Percentiles rank a stretch among this genome's conserved stretches.
Conservation (phyloP, 2,113 vertebrate species). For the Hydrochoerus hydrochaeris region DNA sequence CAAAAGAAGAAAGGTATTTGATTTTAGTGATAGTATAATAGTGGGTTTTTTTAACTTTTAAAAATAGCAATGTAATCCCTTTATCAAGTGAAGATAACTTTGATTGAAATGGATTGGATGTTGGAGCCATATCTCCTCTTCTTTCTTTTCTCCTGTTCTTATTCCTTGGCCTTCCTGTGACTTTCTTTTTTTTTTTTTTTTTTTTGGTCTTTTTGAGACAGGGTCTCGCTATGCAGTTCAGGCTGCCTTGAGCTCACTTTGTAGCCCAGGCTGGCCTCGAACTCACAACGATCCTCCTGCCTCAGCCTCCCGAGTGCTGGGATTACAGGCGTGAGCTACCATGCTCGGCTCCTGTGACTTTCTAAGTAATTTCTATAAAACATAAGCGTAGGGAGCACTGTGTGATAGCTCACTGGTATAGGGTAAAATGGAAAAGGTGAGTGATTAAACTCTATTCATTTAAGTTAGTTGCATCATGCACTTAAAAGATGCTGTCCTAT, state of each 20-base stretch:
- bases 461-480: neutral
- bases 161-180: neutral
- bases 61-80: neutral
- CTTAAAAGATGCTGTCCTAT: slow-evolving; percentile 7
- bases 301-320: too few species aligned
- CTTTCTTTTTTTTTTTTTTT: too few species aligned
- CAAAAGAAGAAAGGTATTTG: neutral
- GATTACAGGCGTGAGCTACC: too few species aligned
- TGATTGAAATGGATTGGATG: neutral
- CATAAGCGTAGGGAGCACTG: neutral
- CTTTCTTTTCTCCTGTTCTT: neutral
- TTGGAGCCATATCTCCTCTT: neutral
- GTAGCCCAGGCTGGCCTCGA: too few species aligned
- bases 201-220: too few species aligned
- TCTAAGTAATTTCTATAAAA: slow-evolving; percentile 15
- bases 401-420: neutral
- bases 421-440: neutral
- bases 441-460: slow-evolving; percentile 11
- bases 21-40: slow-evolving; percentile 34
- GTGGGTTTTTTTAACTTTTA: slow-evolving; percentile 17
- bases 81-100: slow-evolving; percentile 45
- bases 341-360: neutral
- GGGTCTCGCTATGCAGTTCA: too few species aligned
- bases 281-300: too few species aligned
- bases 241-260: too few species aligned